Base-by-base conservation (phyloP, 2,797 vertebrate genomes). In the Eidolon dupreanum region DNA sequence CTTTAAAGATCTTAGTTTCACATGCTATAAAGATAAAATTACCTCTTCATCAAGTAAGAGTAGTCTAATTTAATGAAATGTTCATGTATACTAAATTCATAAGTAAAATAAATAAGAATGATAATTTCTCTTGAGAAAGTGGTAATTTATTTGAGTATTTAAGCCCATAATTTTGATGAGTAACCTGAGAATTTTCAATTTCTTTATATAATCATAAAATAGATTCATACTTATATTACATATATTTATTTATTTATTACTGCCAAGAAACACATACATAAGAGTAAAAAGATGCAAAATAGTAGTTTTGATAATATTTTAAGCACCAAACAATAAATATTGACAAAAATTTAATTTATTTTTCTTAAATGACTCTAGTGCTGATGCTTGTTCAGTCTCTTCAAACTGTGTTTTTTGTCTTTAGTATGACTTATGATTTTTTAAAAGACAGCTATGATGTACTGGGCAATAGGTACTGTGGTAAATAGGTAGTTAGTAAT, bases 1-100 rank as follows among this genome's bases (percentile, higher is more conserved):
- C 96, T 96, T 97, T 98, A 94, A 96, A 97, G 28, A 90, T 15
- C 95, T 97, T 96, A 95, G 38, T 3, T 71, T 97, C 71, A 96
- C 43, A 81, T 97, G 24, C 81, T 93, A 49, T 95, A 94, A 96
- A 94, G 49, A 49, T 0, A 88, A 94, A 98, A 95, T 73, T 61
- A 61, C 5, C 31, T 61, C 59, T 15, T 61, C 59, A 59, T 28
- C 57, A 31, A 61, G 24, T 59, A 59, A 11, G 26, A 15, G 59
- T 28, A 28, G 26, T 28, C 11, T 61, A 61, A 61, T 31, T 61
- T 61, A 61, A 61, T 61, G 59, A 61, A 61, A 61, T 61, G 59
- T 61, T 61, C 59, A 61, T 61, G 5, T 61, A 6, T 31, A 31
- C 28, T 61, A 61, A 61, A 61, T 61, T 61, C 28, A 31, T 61